Evolutionary conservation across 2,888 invertebrate genomes (phyloP).

Genomic region (Sarcophaga caerulescens): DNA sequence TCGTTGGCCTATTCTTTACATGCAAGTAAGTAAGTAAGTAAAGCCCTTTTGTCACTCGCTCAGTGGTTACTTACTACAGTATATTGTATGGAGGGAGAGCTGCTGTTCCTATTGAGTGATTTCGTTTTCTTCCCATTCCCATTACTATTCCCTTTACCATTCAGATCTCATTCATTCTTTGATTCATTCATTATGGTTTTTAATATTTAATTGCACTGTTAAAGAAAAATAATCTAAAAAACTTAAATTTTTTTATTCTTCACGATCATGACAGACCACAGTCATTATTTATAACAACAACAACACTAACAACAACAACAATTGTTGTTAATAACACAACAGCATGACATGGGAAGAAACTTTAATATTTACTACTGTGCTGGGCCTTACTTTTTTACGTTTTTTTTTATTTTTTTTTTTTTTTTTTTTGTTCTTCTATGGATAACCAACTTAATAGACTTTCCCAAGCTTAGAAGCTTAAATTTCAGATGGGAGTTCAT

Average conservation of each 20-base stretch:
- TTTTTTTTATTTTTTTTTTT: slow-evolving; percentile 11
- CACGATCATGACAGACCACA: slow-evolving; percentile 32
- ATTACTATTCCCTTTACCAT: background rate
- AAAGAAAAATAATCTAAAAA: slow-evolving; percentile 29
- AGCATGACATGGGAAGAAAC: slow-evolving; percentile 54
- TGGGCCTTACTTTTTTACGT: background rate
- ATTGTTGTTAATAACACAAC: background rate
- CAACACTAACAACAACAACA: background rate
- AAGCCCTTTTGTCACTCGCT: slow-evolving; percentile 50
- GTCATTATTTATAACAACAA: background rate
- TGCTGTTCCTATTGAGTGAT: slow-evolving; percentile 56
- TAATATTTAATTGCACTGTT: slow-evolving; percentile 44
- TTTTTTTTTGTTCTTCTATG: slow-evolving; percentile 11
- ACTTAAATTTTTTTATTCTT: slow-evolving; percentile 61
- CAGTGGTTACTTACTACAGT: no score
- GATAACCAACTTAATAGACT: slow-evolving; percentile 57
- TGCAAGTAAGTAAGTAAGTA: background rate
- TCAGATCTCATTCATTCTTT: background rate
- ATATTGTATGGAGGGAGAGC: no score
- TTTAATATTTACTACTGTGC: no score
- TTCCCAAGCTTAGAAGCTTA: slow-evolving; percentile 41
- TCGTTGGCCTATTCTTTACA: no score
- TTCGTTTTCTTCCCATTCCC: background rate
- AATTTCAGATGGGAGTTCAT: slow-evolving; percentile 50
- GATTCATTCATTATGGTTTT: slow-evolving; percentile 30